Percentiles rank a stretch among this genome's conserved stretches.
phyloP scores from a whole-genome alignment of 2,797 vertebrate species.

The Tangara arthus region DNA sequence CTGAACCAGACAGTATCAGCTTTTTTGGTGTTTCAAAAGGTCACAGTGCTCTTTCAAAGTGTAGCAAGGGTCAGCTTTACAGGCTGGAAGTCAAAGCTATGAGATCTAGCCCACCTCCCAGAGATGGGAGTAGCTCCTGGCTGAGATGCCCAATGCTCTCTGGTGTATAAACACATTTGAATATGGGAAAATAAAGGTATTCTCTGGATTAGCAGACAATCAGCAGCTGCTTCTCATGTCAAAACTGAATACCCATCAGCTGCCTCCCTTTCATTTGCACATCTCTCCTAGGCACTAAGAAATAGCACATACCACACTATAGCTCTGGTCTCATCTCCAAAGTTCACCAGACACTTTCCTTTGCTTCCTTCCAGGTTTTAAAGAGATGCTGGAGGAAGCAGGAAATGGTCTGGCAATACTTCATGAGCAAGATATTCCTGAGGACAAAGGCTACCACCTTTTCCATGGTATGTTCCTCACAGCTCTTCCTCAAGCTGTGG shows the following conservation, averaged over 20 bases:
- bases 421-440: neutral
- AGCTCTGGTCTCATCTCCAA: neutral
- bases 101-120: neutral
- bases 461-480: neutral
- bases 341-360: neutral
- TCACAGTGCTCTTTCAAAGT: slow-evolving; percentile 22
- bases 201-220: neutral
- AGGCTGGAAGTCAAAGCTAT: neutral
- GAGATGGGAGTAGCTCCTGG: neutral
- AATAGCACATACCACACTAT: neutral
- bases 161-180: neutral
- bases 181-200: neutral
- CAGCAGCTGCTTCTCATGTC: neutral
- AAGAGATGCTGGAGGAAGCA: neutral
- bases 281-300: neutral
- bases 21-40: slow-evolving; percentile 80
- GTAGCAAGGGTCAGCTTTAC: neutral
- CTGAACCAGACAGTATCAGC: slow-evolving; percentile 36
- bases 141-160: neutral
- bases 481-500: neutral
- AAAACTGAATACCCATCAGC: neutral
- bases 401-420: neutral
- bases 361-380: neutral
- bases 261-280: neutral
- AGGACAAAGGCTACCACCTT: neutral